Conservation (phyloP, 2,888 invertebrate species). For the Pristionchus mayeri region DNA sequence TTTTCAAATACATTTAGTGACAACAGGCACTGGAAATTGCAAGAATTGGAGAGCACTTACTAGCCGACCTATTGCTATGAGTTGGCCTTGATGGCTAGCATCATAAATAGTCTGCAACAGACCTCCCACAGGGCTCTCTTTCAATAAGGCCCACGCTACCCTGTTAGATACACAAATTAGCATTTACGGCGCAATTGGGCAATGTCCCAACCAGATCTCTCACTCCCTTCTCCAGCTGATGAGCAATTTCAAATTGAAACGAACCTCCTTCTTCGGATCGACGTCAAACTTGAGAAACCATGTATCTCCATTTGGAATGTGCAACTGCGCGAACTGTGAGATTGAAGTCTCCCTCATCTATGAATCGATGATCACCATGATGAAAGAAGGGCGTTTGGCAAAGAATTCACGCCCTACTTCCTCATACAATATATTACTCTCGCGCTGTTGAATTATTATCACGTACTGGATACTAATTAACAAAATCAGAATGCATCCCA, state of each 20-base stretch:
- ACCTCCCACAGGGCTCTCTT: neutral
- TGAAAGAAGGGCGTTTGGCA: too few relatives aligned
- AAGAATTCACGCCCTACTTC: too few relatives aligned
- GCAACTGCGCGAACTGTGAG: conserved; percentile 41
- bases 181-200: neutral
- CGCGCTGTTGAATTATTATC: too few relatives aligned
- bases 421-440: too few relatives aligned
- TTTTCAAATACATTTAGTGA: neutral
- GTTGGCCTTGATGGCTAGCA: too few relatives aligned
- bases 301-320: conserved; percentile 56
- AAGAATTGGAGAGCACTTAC: too few relatives aligned
- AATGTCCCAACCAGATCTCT: neutral
- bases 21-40: neutral
- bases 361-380: neutral
- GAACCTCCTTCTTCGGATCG: conserved; percentile 54
- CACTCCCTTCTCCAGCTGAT: conserved; percentile 33
- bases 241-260: neutral
- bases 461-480: too few relatives aligned
- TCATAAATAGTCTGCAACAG: neutral
- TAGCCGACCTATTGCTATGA: too few relatives aligned
- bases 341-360: neutral
- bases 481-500: too few relatives aligned
- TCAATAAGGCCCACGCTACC: neutral
- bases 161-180: neutral
- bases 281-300: conserved; percentile 72